Base-by-base conservation (phyloP, 2,113 vertebrate genomes). In the Hydrochoerus hydrochaeris region DNA sequence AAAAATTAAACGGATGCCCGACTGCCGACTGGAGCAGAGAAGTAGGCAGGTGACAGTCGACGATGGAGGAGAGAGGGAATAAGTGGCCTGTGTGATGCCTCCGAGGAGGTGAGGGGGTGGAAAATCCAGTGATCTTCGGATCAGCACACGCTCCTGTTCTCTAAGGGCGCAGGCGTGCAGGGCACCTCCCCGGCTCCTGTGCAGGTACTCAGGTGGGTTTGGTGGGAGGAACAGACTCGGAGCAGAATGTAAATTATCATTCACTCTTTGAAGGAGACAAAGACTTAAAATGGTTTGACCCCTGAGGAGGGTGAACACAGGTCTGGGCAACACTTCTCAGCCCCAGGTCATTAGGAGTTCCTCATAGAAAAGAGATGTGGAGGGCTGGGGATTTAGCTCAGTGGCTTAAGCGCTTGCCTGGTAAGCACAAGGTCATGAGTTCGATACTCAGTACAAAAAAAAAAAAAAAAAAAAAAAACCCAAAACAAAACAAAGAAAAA, bases 161-260 rank as follows among this genome's bases (percentile, higher is more conserved):
- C 35, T 20, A 17, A 4, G 30, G 30, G 26, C 30, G 73, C 2
- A 71, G 35, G 63, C 8, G 16, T 35, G 54, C 69, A 60, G 26
- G 0, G 14, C 5, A 3, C 9, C 17, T 2, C 2, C 2, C 35
- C 30, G 22, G 71, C 3, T 58, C 52, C 4, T 1, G 2, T 41
- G 54, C 8, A 52, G 83, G 38, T 1, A 20, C 9, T 7, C 46
- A 32, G 44, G 7, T 67, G 20, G 54, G 46, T 26, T 85, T 94
- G n/a, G n/a, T 35, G 10, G 30, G 57, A 41, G 69, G 71, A 44
- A 80, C 69, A 58, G 13, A 44, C 77, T 46, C 54, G 58, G 35
- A 93, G 67, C 57, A 92, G 80, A 52, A 57, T 14, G n/a, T 12
- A 28, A 69, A 41, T 85, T 13, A 81, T 10, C 1, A 0, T 17